Evolutionary conservation across 2,113 vertebrate genomes (phyloP).

Genomic region (Picathartes gymnocephalus): DNA sequence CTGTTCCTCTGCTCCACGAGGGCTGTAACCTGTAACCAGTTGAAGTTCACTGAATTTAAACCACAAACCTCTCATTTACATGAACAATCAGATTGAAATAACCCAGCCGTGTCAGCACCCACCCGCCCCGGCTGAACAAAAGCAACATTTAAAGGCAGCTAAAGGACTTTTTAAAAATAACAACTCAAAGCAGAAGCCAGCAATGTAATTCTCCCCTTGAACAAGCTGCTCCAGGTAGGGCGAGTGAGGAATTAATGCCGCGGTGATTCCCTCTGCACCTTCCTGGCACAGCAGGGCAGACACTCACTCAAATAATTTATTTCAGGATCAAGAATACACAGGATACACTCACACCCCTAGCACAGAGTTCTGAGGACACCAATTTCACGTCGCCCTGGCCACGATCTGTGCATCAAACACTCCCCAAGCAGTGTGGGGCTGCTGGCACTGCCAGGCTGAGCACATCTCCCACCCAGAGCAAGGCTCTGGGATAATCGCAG

Average conservation of each 20-base stretch:
- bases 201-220: neutral
- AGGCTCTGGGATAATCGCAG: neutral
- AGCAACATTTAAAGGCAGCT: neutral
- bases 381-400: neutral
- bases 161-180: neutral
- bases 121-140: rapidly evolving
- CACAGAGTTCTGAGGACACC: neutral
- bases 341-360: neutral
- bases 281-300: neutral
- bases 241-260: neutral
- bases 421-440: neutral
- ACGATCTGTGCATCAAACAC: neutral
- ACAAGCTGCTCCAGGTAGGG: neutral
- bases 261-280: neutral
- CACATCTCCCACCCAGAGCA: neutral
- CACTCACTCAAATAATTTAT: neutral
- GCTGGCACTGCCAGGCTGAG: neutral
- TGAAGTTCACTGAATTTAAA: neutral
- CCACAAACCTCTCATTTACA: neutral
- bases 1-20: neutral
- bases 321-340: neutral
- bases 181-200: neutral
- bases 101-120: neutral
- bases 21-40: neutral
- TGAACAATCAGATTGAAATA: neutral